Base-by-base conservation (phyloP, 2,113 vertebrate species). In the Myocastor coypus region DNA sequence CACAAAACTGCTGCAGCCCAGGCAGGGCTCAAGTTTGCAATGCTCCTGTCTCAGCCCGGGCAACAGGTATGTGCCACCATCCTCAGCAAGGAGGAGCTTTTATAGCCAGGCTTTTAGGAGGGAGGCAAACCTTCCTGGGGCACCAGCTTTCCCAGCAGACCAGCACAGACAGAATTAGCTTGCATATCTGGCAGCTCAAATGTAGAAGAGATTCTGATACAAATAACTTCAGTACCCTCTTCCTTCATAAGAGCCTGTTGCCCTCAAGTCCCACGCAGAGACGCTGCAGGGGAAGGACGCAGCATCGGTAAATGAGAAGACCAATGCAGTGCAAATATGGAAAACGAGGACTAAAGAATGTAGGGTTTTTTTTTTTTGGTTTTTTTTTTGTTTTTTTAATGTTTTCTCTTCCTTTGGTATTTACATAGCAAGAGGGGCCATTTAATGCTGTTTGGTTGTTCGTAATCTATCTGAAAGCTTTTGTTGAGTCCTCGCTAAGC, bases 251-350 rank as follows among this genome's bases (percentile, higher is more conserved):
- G 42, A 42, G 28, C 7, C 26, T 37, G 7, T 52, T 57, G n/a
- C 59, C n/a, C 28, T 83, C 61, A 66, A 50, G 19, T 84, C 89
- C 64, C 59, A 9, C 12, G 9, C 69, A 87, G 82, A 57, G 32
- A 64, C 69, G 40, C n/a, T 66, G 30, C 4, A 57, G 84, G 87
- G 37, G 16, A 77, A 89, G n/a, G 80, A 68, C 68, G 63, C 4
- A 40, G 19, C 57, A 40, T 87, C 71, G 28, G 34, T 71, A 83
- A 93, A 89, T 82, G 37, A 93, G 42, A 90, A 93, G 85, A 59
- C 16, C 63, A 81, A 92, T 5, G 13, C 50, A 34, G 46, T 80
- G 17, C 0, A 61, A n/a, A 52, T 6, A 28, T 13, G 42, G 17
- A 55, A 40, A 32, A 91, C 55, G 57, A 20, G 2, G 4, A 71